These are phyloP conservation scores for Dolichotis patagonum DNA, from an alignment of 2,113 vertebrate species.

Conservation along the genomic window DNA sequence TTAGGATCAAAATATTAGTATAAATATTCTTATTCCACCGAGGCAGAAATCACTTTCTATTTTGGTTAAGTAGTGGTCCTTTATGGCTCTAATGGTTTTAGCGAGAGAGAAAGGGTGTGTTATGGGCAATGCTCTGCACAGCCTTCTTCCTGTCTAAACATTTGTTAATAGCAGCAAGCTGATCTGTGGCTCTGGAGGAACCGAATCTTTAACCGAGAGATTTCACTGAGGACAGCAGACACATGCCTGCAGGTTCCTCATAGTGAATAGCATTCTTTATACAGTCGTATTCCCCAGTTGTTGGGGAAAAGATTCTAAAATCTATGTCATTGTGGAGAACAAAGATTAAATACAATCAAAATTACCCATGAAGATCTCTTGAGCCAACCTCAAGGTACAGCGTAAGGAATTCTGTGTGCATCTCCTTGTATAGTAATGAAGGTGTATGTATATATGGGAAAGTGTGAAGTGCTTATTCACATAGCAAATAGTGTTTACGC, in stretches of 20 bases:
- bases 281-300: accelerated
- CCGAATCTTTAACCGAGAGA: neutral
- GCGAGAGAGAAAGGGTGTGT: neutral
- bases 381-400: neutral
- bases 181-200: neutral
- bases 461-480: neutral
- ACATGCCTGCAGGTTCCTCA: neutral
- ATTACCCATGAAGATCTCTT: neutral
- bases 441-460: neutral
- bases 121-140: neutral
- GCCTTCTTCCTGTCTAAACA: neutral
- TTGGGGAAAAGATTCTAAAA: neutral
- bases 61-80: slow-evolving; percentile 69
- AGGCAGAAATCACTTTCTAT: slow-evolving; percentile 57
- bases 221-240: neutral
- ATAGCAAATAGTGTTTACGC: neutral
- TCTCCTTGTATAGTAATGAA: neutral
- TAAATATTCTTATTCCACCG: slow-evolving; percentile 47
- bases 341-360: neutral
- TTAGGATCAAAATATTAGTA: slow-evolving; percentile 39
- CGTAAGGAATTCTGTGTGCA: neutral
- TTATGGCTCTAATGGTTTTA: slow-evolving; percentile 39
- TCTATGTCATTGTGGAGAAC: neutral
- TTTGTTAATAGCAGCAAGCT: neutral
- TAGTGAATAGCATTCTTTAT: slow-evolving; percentile 39